Base-by-base conservation (phyloP, 2,797 vertebrate genomes). In the Microchirus variegatus region DNA sequence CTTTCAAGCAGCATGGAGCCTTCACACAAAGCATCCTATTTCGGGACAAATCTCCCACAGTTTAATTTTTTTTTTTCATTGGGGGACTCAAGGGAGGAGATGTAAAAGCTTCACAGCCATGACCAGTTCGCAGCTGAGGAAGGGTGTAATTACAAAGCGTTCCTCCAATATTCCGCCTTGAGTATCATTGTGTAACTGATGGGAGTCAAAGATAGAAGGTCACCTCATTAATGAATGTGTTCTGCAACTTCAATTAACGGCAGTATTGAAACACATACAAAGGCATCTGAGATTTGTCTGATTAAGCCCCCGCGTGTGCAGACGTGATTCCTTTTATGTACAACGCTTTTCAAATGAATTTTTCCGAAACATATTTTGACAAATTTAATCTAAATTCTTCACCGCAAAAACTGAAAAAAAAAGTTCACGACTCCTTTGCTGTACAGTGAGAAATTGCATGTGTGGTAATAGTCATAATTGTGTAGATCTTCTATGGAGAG, bases 11-110 rank as follows among this genome's bases (percentile, higher is more conserved):
- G 57, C 11, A 2, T 59, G 15, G 59, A 52, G 53, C 73, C 84
- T 81, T 79, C 67, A 66, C 74, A 62, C 75, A 83, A 87, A 86
- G 80, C 12, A 49, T 19, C 72, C 59, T 57, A 65, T 51, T 80
- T 85, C 64, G 63, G 77, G 46, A 67, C 61, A 65, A 77, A 82
- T 71, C 68, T 77, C 52, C 59, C 43, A 37, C 48, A 62, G 67
- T n/a, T 58, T n/a, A 53, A 31, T 4, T 31, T 31, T 35, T 51
- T 64, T 76, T 70, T 77, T 69, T 50, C 38, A 69, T 75, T 54
- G 56, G 56, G 56, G 54, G 51, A 49, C 66, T 73, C 63, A 46
- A 63, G 64, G 46, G 62, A 51, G 36, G 44, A 69, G 58, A 17
- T 14, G 56, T 47, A 18, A 64, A 50, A 59, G 55, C 66, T 53